These are phyloP conservation scores for Onchidella celtica DNA, from an alignment of 2,888 invertebrate genomes.

Conservation along the genomic window DNA sequence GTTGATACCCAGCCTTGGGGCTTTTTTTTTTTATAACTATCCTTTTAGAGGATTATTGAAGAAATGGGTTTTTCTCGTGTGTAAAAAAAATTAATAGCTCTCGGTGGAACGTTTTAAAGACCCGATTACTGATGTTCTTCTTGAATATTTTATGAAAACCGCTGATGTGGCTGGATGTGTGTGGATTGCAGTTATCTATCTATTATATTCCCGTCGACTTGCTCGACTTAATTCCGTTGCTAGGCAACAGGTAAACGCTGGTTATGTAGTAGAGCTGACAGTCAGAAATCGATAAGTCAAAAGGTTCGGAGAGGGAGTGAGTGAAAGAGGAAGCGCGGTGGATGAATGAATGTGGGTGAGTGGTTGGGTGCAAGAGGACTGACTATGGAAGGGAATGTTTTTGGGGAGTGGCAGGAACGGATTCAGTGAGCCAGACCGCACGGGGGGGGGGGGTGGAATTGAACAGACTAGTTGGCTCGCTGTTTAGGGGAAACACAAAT, in stretches of 20 bases:
- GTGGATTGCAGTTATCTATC: too few species aligned
- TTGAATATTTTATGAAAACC: background rate
- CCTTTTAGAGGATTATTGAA: too few species aligned
- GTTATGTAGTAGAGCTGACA: background rate
- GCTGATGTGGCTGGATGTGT: too few species aligned
- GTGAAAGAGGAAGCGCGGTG: background rate
- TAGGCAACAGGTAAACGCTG: constrained; percentile 3
- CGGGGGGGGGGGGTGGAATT: background rate
- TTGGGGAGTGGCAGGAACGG: background rate
- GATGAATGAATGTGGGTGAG: background rate
- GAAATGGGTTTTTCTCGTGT: too few species aligned
- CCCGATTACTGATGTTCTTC: too few species aligned
- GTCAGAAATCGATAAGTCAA: constrained; percentile 12
- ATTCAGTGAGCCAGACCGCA: background rate
- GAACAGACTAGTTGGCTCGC: background rate
- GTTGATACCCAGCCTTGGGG: too few species aligned
- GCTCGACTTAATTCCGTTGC: constrained; percentile 16
- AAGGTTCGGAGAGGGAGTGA: constrained; percentile 5
- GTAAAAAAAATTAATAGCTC: too few species aligned
- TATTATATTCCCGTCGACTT: background rate
- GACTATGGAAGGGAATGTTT: background rate
- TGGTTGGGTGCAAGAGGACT: background rate
- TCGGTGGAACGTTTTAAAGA: background rate
- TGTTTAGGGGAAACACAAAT: too few species aligned
- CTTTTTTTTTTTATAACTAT: too few species aligned